Evolutionary conservation across 2,888 invertebrate genomes (phyloP).

Genomic region (Clistopyga incitator): DNA sequence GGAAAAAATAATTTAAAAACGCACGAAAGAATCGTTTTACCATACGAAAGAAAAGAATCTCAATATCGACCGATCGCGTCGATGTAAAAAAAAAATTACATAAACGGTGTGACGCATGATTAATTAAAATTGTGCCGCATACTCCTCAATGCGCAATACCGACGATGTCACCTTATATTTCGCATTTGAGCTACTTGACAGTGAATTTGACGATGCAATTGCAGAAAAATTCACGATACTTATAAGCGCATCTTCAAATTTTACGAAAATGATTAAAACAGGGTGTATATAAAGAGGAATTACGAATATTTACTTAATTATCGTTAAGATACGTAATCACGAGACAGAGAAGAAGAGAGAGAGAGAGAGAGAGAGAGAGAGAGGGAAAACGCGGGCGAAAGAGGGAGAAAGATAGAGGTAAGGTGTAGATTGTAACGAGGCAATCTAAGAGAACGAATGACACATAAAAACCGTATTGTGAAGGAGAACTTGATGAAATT

Average conservation of each 20-base stretch:
- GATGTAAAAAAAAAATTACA: neutral
- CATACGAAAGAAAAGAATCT: slow-evolving; percentile 31
- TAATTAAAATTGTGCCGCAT: slow-evolving; percentile 19
- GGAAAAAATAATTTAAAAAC: neutral
- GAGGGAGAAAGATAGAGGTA: slow-evolving; percentile 13
- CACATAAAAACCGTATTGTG: slow-evolving; percentile 48
- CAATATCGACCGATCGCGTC: slow-evolving; percentile 21
- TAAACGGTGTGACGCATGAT: slow-evolving; percentile 1
- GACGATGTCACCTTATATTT: slow-evolving; percentile 14
- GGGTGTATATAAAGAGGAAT: slow-evolving; percentile 83
- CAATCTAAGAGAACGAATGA: slow-evolving; percentile 45
- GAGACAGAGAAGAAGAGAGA: slow-evolving; percentile 67
- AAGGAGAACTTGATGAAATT: slow-evolving; percentile 55
- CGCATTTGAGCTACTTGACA: neutral
- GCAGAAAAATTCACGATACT: slow-evolving; percentile 27
- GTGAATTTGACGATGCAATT: slow-evolving; percentile 35
- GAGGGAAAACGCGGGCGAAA: slow-evolving; percentile 1
- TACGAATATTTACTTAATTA: slow-evolving; percentile 84
- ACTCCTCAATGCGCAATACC: neutral
- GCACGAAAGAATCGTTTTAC: slow-evolving; percentile 30
- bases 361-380: slow-evolving; percentile 3
- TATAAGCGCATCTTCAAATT: slow-evolving; percentile 46
- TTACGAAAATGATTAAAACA: slow-evolving; percentile 74
- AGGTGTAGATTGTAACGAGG: slow-evolving; percentile 32
- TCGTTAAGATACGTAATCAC: slow-evolving; percentile 74